Base-by-base conservation (phyloP, 2,888 invertebrate species). In the Electrophaes corylata region DNA sequence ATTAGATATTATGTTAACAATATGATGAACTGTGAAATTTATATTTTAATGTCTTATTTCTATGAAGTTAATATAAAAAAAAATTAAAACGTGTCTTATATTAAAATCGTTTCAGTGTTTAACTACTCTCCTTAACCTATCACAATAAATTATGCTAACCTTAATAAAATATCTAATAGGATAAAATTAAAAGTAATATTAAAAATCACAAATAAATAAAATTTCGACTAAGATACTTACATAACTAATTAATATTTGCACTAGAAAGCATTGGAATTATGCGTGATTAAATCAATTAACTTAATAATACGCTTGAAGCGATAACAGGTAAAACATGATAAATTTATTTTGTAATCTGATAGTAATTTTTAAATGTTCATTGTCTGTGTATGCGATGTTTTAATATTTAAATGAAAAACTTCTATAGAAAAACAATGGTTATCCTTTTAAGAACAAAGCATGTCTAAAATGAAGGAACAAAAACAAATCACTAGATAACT, bases 191-290 rank as follows among this genome's bases (percentile, higher is more conserved):
- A 64, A 57, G 40, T 64, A 62, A 60, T 57, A 19, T 57, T 57
- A 55, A 47, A 57, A 66, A 68, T 68, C 63, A 66, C 67, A 63
- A 66, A 64, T 57, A 54, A 57, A 44, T 53, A 47, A 50, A 40
- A 40, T 40, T 11, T 57, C 45, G 23, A 48, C 26, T 53, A 41
- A 51, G 14, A 33, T 69, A 72, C 40, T 19, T 31, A 19, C 64
- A 51, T 50, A 75, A 76, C 16, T 60, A 59, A 52, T 70, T 79
- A 78, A 69, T 66, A 72, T 78, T 84, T 82, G 79, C 80, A 83
- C 78, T 82, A 79, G 74, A 77, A 83, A 85, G 84, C 84, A 81
- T 83, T 84, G 86, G 84, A 86, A 87, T 83, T 78, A 76, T 67
- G 75, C 80, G 76, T 76, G 69, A 69, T 65, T 69, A 66, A 62